These are phyloP conservation scores for Coptodon rendalli DNA, from an alignment of 2,113 vertebrate species.

Conservation along the genomic window DNA sequence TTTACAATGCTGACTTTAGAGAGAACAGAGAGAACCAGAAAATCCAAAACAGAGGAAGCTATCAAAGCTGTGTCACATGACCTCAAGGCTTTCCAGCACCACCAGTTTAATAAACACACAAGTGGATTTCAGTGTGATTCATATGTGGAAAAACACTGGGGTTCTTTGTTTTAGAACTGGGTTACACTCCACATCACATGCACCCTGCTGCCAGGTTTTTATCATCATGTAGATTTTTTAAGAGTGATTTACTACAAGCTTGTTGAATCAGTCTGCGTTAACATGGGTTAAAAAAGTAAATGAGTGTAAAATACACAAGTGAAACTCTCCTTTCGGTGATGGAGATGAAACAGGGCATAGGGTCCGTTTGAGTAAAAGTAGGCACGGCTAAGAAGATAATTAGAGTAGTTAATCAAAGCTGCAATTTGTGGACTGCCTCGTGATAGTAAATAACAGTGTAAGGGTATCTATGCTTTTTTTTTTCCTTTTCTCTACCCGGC, in stretches of 20 bases:
- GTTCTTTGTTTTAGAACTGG: background rate
- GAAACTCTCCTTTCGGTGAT: fast-evolving
- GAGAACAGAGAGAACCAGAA: background rate
- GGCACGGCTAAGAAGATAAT: background rate
- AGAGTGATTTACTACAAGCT: background rate
- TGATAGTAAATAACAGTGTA: background rate
- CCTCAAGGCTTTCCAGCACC: background rate
- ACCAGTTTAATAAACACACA: background rate
- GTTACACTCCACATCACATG: background rate
- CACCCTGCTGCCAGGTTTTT: background rate
- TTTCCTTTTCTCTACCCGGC: background rate
- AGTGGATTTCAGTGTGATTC: background rate
- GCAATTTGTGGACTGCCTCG: background rate
- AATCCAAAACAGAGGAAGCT: background rate
- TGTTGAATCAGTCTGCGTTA: fast-evolving
- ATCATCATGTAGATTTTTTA: background rate
- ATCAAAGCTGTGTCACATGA: background rate
- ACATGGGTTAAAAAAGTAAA: background rate
- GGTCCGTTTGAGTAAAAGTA: background rate
- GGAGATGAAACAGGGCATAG: background rate
- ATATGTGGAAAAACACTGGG: background rate
- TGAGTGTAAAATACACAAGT: background rate
- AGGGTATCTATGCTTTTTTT: background rate
- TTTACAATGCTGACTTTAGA: background rate
- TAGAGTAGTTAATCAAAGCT: background rate